Conservation (phyloP, 1,140 invertebrate genomes). For the Onthophagus taurus region DNA sequence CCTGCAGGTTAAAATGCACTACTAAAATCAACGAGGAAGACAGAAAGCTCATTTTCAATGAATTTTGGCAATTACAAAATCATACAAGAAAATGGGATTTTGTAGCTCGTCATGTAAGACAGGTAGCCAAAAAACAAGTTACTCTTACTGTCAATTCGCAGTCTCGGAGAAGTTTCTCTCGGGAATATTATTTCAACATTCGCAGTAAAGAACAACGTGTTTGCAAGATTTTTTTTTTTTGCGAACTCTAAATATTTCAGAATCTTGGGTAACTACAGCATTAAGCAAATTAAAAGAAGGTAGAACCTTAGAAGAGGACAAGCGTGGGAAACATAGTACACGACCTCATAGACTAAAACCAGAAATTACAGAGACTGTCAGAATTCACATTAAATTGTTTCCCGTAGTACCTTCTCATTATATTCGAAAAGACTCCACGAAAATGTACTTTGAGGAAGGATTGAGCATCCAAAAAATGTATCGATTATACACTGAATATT, state of each 20-base stretch:
- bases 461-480: background rate
- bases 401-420: background rate
- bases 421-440: conserved; percentile 1
- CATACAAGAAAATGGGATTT: background rate
- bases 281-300: background rate
- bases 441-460: too few relatives aligned
- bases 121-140: background rate
- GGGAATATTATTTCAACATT: background rate
- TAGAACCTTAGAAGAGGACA: background rate
- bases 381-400: background rate
- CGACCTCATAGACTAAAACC: background rate
- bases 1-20: background rate
- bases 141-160: background rate
- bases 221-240: too few relatives aligned
- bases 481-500: too few relatives aligned
- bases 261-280: background rate
- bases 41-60: background rate
- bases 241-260: background rate
- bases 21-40: background rate
- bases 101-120: background rate
- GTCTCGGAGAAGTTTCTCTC: background rate
- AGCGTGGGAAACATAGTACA: background rate
- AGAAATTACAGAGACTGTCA: conserved; percentile 1
- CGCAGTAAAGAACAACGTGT: background rate
- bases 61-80: conserved; percentile 1